Conservation (phyloP, 1,140 invertebrate species). For the Condylostylus longicornis region DNA sequence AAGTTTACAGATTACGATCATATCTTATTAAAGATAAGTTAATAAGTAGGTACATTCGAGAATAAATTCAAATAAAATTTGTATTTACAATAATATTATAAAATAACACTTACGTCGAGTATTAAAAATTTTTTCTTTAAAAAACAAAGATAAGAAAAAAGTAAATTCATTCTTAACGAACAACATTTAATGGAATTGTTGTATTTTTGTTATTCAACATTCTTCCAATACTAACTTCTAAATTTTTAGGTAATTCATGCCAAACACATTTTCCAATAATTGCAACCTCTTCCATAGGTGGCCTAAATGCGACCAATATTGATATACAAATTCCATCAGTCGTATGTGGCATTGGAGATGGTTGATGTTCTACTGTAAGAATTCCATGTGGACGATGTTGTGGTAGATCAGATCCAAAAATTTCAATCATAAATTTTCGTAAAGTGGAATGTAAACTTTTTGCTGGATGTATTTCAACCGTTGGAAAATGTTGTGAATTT, state of each 20-base stretch:
- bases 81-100: no score
- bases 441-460: conserved; percentile 75
- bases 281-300: conserved; percentile 68
- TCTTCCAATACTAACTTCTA: conserved; percentile 51
- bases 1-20: no score
- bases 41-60: no score
- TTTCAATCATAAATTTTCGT: conserved; percentile 78
- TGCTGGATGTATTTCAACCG: conserved; percentile 73
- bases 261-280: conserved; percentile 78
- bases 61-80: no score
- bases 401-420: conserved; percentile 74
- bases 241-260: conserved; percentile 56
- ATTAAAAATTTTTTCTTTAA: neutral
- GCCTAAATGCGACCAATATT: conserved; percentile 67
- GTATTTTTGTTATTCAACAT: conserved; percentile 55
- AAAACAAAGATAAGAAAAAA: no score
- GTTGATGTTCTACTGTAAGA: conserved; percentile 45
- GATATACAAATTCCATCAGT: conserved; percentile 72
- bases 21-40: no score
- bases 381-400: conserved; percentile 72
- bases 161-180: no score
- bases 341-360: conserved; percentile 31
- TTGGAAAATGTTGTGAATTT: conserved; percentile 63
- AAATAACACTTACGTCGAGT: no score
- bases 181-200: conserved; percentile 63